These are phyloP conservation scores for Protobothrops mucrosquamatus DNA, from an alignment of 2,113 vertebrate genomes.

Conservation along the genomic window DNA sequence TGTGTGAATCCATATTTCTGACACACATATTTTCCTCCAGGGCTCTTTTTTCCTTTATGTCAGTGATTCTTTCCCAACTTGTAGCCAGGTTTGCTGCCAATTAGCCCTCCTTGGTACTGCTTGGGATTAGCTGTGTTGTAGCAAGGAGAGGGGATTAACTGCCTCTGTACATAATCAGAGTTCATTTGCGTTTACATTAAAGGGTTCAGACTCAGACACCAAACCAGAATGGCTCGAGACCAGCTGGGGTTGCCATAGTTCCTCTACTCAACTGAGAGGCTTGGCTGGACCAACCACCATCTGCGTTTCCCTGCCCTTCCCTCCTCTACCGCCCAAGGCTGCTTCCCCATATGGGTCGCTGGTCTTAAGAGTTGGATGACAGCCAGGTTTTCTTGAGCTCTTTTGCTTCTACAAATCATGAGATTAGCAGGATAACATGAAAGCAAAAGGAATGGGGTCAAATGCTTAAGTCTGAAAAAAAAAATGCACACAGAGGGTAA, in stretches of 20 bases:
- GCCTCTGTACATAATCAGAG: slow-evolving; percentile 12
- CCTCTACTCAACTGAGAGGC: not conserved
- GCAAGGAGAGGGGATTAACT: not conserved
- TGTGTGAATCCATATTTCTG: not conserved
- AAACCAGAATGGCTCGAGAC: not conserved
- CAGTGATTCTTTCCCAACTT: not conserved
- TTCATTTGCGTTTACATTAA: not conserved
- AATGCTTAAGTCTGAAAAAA: not conserved
- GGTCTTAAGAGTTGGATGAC: not conserved
- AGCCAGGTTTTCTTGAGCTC: not conserved
- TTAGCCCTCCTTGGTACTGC: not conserved
- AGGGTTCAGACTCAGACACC: not conserved
- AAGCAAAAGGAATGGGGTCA: not conserved
- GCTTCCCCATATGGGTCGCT: not conserved
- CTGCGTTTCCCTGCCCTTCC: not conserved
- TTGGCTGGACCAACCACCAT: not conserved
- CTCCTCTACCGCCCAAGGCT: not conserved
- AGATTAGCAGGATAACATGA: not conserved
- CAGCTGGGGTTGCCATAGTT: not conserved
- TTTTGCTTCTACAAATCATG: not conserved
- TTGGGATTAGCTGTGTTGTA: not conserved
- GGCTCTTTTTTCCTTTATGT: not conserved
- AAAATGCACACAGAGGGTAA: not conserved
- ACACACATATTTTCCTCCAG: not conserved
- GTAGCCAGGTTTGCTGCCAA: not conserved